Percentiles rank a stretch among this genome's conserved stretches.
Conservation (phyloP, 2,797 vertebrate species). For the Agapornis canus region DNA sequence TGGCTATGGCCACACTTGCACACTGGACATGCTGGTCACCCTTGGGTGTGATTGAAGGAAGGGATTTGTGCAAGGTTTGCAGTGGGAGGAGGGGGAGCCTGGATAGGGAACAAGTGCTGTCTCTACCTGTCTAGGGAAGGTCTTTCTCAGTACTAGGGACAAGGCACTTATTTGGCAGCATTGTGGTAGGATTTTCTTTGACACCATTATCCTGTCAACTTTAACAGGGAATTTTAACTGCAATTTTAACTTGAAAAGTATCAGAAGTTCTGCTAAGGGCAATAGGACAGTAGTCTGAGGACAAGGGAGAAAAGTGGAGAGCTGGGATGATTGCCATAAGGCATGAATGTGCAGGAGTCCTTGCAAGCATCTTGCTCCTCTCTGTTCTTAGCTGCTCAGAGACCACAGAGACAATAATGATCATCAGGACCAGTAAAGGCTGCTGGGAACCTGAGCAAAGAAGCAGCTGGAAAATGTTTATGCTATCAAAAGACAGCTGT, state of each 20-base stretch:
- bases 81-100: not conserved
- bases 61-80: not conserved
- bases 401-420: not conserved
- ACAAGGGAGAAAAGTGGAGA: not conserved
- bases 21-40: not conserved
- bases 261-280: not conserved
- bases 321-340: not conserved
- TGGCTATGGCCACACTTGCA: not conserved
- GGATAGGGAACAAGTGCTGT: not conserved
- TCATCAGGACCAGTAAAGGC: not conserved
- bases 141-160: not conserved
- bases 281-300: not conserved
- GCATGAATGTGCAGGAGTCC: not conserved
- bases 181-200: not conserved
- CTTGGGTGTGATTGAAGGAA: not conserved
- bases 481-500: not conserved
- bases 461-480: not conserved
- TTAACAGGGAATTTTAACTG: not conserved
- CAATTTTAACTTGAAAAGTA: rapidly evolving
- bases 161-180: not conserved
- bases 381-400: not conserved
- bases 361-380: not conserved
- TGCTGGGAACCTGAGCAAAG: not conserved
- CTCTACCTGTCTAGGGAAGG: not conserved
- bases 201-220: rapidly evolving